A percentile compares a stretch with the other conserved stretches of the same genome.
Evolutionary conservation across 2,888 invertebrate species (phyloP).

Genomic region (Drosophila affinis): DNA sequence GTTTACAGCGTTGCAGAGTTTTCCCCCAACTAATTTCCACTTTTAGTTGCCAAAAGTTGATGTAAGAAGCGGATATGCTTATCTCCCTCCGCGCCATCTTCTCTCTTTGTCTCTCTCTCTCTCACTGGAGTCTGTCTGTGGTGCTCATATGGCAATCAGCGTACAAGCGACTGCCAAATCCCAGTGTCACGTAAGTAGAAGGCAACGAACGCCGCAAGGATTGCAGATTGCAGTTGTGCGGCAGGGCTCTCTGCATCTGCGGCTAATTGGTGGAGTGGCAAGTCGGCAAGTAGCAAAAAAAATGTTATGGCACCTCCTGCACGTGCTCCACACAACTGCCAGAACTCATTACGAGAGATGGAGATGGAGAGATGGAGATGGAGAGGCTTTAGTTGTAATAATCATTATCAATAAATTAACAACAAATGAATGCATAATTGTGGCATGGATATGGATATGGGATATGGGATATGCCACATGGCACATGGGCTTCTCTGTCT

Average conservation of each 20-base stretch:
- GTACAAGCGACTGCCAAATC: conserved; percentile 38
- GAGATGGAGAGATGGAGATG: not conserved
- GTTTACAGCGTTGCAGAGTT: not conserved
- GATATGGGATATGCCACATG: too few relatives aligned
- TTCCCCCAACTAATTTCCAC: conserved; percentile 5
- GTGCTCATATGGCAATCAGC: conserved; percentile 1
- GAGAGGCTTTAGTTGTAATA: conserved; percentile 14
- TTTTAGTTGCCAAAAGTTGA: conserved; percentile 22
- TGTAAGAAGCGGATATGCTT: conserved; percentile 19
- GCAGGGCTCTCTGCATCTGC: conserved; percentile 46
- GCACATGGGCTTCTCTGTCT: conserved; percentile 2
- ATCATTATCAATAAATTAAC: conserved; percentile 37
- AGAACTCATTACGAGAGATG: conserved; percentile 19
- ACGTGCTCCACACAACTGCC: conserved; percentile 51
- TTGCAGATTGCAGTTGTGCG: conserved; percentile 58
- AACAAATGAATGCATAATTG: conserved; percentile 26
- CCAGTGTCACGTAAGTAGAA: conserved; percentile 54
- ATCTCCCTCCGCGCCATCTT: conserved; percentile 17
- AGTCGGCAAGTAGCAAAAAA: conserved; percentile 42
- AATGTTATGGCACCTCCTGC: conserved; percentile 62
- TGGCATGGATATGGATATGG: too few relatives aligned
- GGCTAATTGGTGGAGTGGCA: conserved; percentile 60
- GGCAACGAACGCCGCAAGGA: conserved; percentile 51
- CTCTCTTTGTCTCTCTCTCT: not conserved
- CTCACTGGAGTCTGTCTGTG: too few relatives aligned